Evolutionary conservation across 2,888 invertebrate species (phyloP).

Genomic region (Amaurobius ferox): DNA sequence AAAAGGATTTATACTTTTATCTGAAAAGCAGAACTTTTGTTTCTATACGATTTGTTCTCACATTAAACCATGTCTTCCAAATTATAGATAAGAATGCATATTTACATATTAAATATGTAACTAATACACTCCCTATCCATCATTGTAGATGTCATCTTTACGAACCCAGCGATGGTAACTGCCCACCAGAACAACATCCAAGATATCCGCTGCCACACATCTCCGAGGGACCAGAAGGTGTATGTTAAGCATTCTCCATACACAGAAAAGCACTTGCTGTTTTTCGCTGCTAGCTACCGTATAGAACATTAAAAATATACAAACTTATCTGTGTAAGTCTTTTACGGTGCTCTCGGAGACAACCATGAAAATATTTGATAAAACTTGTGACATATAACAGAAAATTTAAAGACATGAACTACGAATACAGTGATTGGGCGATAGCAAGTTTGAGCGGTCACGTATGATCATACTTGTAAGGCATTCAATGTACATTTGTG

Average conservation of each 20-base stretch:
- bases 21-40: no score
- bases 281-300: background rate
- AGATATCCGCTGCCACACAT: conserved; percentile 56
- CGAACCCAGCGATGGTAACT: conserved; percentile 71
- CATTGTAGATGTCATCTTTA: conserved; percentile 66
- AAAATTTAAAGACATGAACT: background rate
- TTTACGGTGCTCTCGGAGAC: conserved; percentile 8
- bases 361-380: background rate
- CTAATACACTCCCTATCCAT: no score
- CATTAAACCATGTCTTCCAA: no score
- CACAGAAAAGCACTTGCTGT: background rate
- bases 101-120: no score
- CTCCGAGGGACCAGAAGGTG: conserved; percentile 64
- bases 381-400: background rate
- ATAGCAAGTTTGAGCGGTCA: background rate
- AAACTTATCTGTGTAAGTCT: background rate
- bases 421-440: background rate
- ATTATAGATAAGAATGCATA: no score
- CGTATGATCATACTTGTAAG: background rate
- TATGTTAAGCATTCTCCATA: conserved; percentile 31
- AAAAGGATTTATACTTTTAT: no score
- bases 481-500: background rate
- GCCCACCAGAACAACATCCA: conserved; percentile 52
- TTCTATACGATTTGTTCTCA: no score
- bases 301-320: background rate